Evolutionary conservation across 2,797 vertebrate genomes (phyloP).

Genomic region (Thunnus albacares): DNA sequence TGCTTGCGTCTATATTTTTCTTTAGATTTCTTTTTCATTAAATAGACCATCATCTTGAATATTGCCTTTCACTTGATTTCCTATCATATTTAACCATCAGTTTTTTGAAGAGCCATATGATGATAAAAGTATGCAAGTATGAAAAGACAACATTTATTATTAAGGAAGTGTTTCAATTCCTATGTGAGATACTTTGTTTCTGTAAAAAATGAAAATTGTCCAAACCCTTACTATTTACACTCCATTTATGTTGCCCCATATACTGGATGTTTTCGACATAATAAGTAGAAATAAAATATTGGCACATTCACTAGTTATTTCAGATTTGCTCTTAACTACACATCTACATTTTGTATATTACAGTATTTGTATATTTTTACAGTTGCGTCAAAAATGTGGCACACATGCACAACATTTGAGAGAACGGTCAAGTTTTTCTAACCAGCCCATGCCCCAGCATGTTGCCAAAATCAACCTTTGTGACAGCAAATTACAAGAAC

Average conservation of each 20-base stretch:
- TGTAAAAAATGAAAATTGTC: not conserved
- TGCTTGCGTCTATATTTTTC: too few relatives aligned
- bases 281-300: too few relatives aligned
- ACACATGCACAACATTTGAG: not conserved
- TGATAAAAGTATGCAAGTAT: not conserved
- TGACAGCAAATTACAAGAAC: conserved; percentile 53
- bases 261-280: too few relatives aligned
- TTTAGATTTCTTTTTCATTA: conserved; percentile 66
- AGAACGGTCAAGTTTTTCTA: conserved; percentile 1
- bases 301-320: too few relatives aligned
- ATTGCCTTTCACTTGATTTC: conserved; percentile 22
- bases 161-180: not conserved
- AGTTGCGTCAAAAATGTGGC: not conserved
- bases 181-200: not conserved
- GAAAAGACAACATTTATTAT: not conserved
- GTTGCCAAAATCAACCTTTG: conserved; percentile 49
- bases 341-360: not conserved
- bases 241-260: too few relatives aligned
- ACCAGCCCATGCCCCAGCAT: not conserved
- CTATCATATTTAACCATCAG: not conserved
- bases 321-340: not conserved
- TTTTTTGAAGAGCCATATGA: conserved; percentile 8
- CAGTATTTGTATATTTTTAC: conserved; percentile 1
- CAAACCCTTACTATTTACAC: not conserved
- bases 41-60: conserved; percentile 61